These are phyloP conservation scores for Boulengeromyrus knoepffleri DNA, from an alignment of 2,113 vertebrate genomes.

Conservation along the genomic window DNA sequence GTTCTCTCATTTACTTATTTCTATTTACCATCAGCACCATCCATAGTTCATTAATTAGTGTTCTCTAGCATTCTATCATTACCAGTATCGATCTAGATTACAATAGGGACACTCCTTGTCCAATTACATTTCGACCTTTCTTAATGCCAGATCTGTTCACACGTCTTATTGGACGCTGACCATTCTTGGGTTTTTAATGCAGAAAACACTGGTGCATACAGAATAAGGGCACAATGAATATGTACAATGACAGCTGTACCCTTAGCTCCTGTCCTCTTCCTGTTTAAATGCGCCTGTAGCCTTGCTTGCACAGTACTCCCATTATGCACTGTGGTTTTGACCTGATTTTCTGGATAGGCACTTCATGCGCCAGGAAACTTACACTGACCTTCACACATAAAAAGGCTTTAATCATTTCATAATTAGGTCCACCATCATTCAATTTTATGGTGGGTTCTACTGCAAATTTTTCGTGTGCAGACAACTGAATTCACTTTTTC, in stretches of 20 bases:
- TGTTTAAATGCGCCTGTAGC: neutral
- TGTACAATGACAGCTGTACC: neutral
- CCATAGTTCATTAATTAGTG: neutral
- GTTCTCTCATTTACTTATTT: neutral
- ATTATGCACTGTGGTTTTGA: neutral
- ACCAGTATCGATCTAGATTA: neutral
- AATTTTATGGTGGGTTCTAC: neutral
- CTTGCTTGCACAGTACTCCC: neutral
- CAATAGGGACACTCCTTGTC: neutral
- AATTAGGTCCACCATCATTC: neutral
- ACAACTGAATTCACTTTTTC: neutral
- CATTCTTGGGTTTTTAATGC: neutral
- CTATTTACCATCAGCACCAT: neutral
- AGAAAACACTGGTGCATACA: neutral
- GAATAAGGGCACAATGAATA: neutral
- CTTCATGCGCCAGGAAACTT: neutral
- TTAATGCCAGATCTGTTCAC: neutral
- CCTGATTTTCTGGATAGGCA: neutral
- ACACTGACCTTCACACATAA: constrained; percentile 1
- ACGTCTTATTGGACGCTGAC: neutral
- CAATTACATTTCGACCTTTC: neutral
- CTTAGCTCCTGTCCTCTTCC: neutral
- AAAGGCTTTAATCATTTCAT: neutral
- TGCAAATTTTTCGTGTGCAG: neutral
- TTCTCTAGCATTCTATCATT: neutral